Percentiles rank a stretch among this genome's conserved stretches.
These are phyloP conservation scores for Metallyticus violacea DNA, from an alignment of 2,888 invertebrate species.

Conservation along the genomic window DNA sequence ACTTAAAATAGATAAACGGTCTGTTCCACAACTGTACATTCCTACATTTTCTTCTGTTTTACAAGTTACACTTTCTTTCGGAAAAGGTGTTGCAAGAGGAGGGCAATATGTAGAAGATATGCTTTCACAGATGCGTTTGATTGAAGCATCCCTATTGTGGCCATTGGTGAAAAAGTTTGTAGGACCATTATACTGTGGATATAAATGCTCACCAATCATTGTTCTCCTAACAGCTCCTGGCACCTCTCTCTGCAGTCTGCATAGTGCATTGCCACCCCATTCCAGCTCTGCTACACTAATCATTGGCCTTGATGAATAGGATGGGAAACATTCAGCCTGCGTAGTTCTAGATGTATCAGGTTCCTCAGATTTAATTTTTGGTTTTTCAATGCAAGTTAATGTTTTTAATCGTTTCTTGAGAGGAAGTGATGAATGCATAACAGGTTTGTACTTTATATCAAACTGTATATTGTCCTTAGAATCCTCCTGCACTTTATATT, in stretches of 20 bases:
- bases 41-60: background rate
- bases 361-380: background rate
- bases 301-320: slow-evolving; percentile 46
- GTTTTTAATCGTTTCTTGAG: slow-evolving; percentile 10
- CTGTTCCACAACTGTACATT: background rate
- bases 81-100: background rate
- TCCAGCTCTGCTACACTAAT: slow-evolving; percentile 46
- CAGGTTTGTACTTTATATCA: slow-evolving; percentile 15
- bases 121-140: background rate
- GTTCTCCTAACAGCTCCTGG: background rate
- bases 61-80: background rate
- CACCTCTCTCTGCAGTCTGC: background rate
- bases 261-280: slow-evolving; percentile 21
- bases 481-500: background rate
- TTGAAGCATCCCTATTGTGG: background rate
- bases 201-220: background rate
- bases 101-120: background rate
- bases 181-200: background rate
- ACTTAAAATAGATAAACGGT: background rate
- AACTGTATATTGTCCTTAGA: background rate
- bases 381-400: background rate
- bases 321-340: slow-evolving; percentile 31
- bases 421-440: slow-evolving; percentile 11
- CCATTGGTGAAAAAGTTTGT: slow-evolving; percentile 32
- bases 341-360: background rate